Evolutionary conservation across 2,113 vertebrate species (phyloP), one percentile per base, ranked within the genome.

Genomic region (Talpa occidentalis): DNA sequence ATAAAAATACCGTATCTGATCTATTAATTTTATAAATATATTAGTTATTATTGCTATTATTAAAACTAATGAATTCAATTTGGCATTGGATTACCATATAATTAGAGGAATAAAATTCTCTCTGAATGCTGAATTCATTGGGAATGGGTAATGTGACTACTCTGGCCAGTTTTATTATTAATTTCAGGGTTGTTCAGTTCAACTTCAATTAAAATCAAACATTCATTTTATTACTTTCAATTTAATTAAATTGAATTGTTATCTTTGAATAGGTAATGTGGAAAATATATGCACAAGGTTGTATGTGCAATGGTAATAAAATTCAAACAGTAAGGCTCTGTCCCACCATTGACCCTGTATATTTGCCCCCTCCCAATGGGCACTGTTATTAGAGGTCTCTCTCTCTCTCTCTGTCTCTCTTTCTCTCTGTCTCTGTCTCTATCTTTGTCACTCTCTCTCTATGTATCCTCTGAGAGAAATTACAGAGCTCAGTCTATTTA

Each of bases 171-270:
- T 95, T 79, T 85, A 59, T 96, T 96, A 97, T 97, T 97, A 94
- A 96, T 97, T 96, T 97, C 83, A 94, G 72, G 95, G 87, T 87
- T 94, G 78, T 93, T 96, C 93, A 72, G 87, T 96, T 97, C 90
- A 92, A 80, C 72, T 95, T 94, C 94, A 91, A 96, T 96, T 96
- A 97, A 97, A 97, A 96, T 95, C 82, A 96, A 97, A 97, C 94
- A 96, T 93, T 96, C 89, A 96, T 96, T 96, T 96, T 97, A 97
- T 97, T 95, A 95, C 94, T 96, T 96, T 95, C 44, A 77, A 54
- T 95, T 94, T 21, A 96, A 85, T 90, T 81, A 67, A 88, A 88
- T 56, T 91, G 77, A 91, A 82, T 82, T 95, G 91, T 91, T 96
- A 92, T 76, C 90, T 95, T 96, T 89, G 93, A 70, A 70, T 89